A percentile compares a stretch with the other conserved stretches of the same genome.
Evolutionary conservation across 2,797 vertebrate species (phyloP).

Genomic region (Silurus aristotelis): DNA sequence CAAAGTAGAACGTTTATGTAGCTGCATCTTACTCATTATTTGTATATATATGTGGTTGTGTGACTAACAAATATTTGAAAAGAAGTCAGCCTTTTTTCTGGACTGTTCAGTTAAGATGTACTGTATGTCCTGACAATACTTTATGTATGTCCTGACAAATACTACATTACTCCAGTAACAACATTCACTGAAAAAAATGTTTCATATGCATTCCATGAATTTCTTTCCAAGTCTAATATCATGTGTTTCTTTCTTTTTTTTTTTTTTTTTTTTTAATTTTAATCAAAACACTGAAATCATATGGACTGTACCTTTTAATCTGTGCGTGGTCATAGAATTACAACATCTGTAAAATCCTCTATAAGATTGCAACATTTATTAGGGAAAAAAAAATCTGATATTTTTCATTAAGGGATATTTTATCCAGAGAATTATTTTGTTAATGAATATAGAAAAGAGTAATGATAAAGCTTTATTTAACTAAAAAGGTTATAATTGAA

Average conservation of each 20-base stretch:
- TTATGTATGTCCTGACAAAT: slow-evolving; percentile 44
- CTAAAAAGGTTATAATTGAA: slow-evolving; percentile 49
- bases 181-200: slow-evolving; percentile 32
- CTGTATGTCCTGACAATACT: slow-evolving; percentile 45
- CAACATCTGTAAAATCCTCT: slow-evolving; percentile 57
- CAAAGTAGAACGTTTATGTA: slow-evolving; percentile 35
- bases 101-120: slow-evolving; percentile 49
- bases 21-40: slow-evolving; percentile 55
- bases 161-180: slow-evolving; percentile 1
- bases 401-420: slow-evolving; percentile 66
- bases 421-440: slow-evolving; percentile 69
- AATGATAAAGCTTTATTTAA: slow-evolving; percentile 63
- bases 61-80: slow-evolving; percentile 46
- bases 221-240: neutral
- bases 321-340: slow-evolving; percentile 48
- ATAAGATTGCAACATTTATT: slow-evolving; percentile 58
- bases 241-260: neutral
- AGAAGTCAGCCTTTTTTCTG: slow-evolving; percentile 48
- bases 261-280: neutral
- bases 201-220: slow-evolving; percentile 29
- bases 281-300: slow-evolving; percentile 37
- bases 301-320: slow-evolving; percentile 36
- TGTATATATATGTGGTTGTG: slow-evolving; percentile 54
- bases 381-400: slow-evolving; percentile 51
- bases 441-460: slow-evolving; percentile 61